A percentile compares a stretch with the other conserved stretches of the same genome.
Evolutionary conservation across 2,797 vertebrate species (phyloP).

Genomic region (Graptemys geographica): DNA sequence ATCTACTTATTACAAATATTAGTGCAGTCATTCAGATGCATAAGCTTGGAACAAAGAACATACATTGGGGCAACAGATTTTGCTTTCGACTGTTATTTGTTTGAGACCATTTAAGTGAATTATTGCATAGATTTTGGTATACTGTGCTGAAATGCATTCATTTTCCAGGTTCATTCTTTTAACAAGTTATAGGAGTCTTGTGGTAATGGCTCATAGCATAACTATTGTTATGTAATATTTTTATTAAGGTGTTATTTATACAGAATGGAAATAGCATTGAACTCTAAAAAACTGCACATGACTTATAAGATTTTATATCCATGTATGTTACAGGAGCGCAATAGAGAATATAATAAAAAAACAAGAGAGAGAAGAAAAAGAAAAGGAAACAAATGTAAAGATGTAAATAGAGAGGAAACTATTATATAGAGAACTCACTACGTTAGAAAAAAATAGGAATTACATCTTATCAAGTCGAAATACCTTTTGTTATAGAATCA

Average conservation of each 20-base stretch:
- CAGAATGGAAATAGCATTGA: neutral
- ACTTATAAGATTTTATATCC: neutral
- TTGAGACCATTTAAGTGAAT: neutral
- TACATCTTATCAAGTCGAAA: neutral
- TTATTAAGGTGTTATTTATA: neutral
- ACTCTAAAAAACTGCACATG: neutral
- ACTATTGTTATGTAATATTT: neutral
- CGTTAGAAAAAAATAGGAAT: neutral
- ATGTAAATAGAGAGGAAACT: neutral
- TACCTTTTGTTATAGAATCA: neutral
- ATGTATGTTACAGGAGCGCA: neutral
- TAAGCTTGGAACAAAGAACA: neutral
- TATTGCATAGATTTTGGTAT: neutral
- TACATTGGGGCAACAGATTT: neutral
- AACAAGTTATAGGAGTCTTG: neutral
- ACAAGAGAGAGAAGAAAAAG: neutral
- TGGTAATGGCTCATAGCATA: neutral
- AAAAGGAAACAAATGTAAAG: neutral
- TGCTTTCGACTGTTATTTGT: neutral
- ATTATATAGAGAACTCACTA: neutral
- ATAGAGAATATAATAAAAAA: neutral
- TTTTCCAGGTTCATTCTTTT: neutral
- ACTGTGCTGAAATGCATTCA: neutral
- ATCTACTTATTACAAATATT: neutral
- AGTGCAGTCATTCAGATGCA: neutral